Conservation (phyloP, 2,113 vertebrate species). For the Crotalus viridis region DNA sequence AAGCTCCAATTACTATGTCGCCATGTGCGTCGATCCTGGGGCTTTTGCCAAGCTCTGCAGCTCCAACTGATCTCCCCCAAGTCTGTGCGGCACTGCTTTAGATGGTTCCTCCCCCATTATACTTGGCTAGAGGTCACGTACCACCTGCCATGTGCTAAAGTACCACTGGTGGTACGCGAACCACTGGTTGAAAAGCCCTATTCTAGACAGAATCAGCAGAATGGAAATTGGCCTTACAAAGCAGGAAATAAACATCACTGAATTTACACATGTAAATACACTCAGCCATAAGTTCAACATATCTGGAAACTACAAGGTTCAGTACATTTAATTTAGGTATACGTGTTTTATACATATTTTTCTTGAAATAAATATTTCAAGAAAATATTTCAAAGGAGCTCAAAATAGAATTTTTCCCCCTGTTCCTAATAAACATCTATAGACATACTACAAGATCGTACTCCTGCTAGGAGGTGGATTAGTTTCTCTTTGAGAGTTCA, state of each 20-base stretch:
- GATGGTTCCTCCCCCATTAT: too few species aligned
- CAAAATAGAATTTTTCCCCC: neutral
- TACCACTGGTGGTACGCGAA: too few species aligned
- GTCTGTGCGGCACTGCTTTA: too few species aligned
- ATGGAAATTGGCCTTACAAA: neutral
- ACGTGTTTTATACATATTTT: neutral
- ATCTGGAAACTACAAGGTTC: neutral
- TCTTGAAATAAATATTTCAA: neutral
- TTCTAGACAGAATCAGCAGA: neutral
- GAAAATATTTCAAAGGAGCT: slow-evolving; percentile 8
- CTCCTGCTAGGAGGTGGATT: neutral
- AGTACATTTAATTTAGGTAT: neutral
- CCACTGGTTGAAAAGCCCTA: too few species aligned
- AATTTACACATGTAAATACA: neutral
- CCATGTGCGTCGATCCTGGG: too few species aligned
- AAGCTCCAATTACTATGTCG: too few species aligned
- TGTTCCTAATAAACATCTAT: slow-evolving; percentile 18
- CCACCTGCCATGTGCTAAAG: too few species aligned
- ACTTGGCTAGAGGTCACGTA: too few species aligned
- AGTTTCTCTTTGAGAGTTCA: neutral
- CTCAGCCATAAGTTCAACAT: neutral
- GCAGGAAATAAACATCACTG: neutral
- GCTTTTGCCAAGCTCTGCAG: too few species aligned
- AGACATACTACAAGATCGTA: slow-evolving; percentile 19
- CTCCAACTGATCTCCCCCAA: too few species aligned